Evolutionary conservation across 2,113 vertebrate genomes (phyloP).

Genomic region (Tricholaema leucomelas): DNA sequence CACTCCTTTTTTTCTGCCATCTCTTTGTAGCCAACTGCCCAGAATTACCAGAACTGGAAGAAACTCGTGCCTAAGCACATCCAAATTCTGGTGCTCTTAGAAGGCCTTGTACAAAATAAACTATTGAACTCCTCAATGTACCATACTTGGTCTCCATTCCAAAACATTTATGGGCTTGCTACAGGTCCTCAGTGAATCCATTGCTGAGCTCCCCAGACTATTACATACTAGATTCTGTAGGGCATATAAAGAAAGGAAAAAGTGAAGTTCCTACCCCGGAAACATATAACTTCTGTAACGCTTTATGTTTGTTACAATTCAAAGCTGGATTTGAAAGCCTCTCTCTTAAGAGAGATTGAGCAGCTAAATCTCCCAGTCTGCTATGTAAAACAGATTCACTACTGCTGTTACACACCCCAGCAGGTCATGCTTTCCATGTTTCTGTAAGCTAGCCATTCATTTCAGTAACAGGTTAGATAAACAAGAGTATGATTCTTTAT

Average conservation of each 20-base stretch:
- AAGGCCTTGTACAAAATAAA: neutral
- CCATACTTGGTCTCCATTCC: neutral
- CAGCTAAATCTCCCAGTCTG: neutral
- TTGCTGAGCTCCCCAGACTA: neutral
- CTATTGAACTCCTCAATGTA: neutral
- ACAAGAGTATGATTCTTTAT: neutral
- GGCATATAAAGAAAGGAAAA: neutral
- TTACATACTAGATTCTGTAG: neutral
- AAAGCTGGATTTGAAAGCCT: too few relatives aligned
- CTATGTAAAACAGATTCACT: neutral
- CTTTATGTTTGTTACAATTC: neutral
- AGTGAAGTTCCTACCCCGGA: neutral
- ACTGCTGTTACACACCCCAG: neutral
- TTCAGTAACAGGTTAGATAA: neutral
- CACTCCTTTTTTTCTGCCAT: neutral
- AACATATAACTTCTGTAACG: neutral
- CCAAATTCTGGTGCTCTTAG: neutral
- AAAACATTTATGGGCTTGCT: neutral
- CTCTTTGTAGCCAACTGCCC: neutral
- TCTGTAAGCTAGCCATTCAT: neutral
- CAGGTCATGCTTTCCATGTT: neutral
- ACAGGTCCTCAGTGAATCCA: neutral
- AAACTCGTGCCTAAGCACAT: neutral
- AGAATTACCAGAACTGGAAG: neutral
- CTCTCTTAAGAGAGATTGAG: neutral